These are phyloP conservation scores for Drosophila tani DNA, from an alignment of 1,140 invertebrate genomes.

Conservation along the genomic window DNA sequence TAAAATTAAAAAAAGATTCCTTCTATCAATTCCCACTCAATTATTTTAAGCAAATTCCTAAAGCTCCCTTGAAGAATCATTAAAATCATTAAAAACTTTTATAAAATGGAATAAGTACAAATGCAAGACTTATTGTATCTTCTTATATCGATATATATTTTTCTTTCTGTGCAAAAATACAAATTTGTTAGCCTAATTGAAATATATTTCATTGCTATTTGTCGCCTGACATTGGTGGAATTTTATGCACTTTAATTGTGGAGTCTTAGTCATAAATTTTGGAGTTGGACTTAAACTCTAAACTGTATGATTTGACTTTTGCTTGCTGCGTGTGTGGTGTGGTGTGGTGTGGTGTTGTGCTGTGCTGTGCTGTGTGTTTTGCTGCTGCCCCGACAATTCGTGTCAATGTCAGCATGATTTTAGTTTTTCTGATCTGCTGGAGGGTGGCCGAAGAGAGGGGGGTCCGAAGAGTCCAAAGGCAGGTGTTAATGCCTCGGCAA, in stretches of 20 bases:
- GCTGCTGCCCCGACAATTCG: slow-evolving; percentile 70
- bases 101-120: background rate
- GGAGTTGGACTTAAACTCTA: slow-evolving; percentile 68
- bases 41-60: background rate
- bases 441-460: background rate
- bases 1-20: background rate
- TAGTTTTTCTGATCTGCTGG: slow-evolving; percentile 40
- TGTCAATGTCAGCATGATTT: slow-evolving; percentile 81
- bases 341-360: slow-evolving; percentile 15
- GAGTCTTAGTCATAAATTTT: slow-evolving; percentile 22
- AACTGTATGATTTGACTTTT: slow-evolving; percentile 56
- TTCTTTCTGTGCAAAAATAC: slow-evolving; percentile 3
- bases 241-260: slow-evolving; percentile 54
- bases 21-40: no score
- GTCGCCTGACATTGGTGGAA: slow-evolving; percentile 67
- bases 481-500: slow-evolving; percentile 44
- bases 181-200: slow-evolving; percentile 12
- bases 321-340: slow-evolving; percentile 35
- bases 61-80: background rate
- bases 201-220: slow-evolving; percentile 39
- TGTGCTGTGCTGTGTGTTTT: slow-evolving; percentile 14
- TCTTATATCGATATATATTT: background rate
- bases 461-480: background rate
- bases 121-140: background rate
- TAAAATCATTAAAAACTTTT: background rate